Percentiles rank a stretch among this genome's conserved stretches.
These are phyloP conservation scores for Lathamus discolor DNA, from an alignment of 2,113 vertebrate species.

Conservation along the genomic window DNA sequence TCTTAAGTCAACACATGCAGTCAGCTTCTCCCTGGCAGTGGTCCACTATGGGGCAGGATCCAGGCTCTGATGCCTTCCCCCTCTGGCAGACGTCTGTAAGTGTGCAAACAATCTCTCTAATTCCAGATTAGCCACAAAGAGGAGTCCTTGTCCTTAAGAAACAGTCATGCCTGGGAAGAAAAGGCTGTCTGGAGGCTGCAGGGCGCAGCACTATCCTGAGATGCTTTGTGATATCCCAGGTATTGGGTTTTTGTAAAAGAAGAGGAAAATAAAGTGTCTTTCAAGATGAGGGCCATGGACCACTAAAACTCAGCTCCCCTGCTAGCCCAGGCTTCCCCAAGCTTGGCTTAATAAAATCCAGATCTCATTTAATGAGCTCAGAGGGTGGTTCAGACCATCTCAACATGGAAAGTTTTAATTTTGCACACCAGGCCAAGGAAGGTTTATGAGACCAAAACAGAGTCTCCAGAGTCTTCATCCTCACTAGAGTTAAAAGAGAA, in stretches of 20 bases:
- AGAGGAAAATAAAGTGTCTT: not conserved
- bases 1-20: not conserved
- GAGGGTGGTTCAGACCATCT: not conserved
- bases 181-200: not conserved
- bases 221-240: not conserved
- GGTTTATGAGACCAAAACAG: not conserved
- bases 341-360: not conserved
- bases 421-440: not conserved
- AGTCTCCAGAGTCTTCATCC: not conserved
- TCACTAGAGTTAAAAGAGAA: not conserved
- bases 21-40: not conserved
- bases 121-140: constrained; percentile 46
- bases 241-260: not conserved
- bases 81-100: not conserved
- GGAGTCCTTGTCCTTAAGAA: not conserved
- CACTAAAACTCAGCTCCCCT: not conserved
- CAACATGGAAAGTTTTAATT: not conserved
- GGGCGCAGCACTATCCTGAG: not conserved
- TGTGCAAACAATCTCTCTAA: not conserved
- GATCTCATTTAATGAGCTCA: not conserved
- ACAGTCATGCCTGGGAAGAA: not conserved
- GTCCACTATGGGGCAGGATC: not conserved
- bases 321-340: not conserved
- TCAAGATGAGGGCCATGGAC: not conserved
- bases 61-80: constrained; percentile 7